Evolutionary conservation across 2,888 invertebrate species (phyloP), one percentile per base, ranked within the genome.

Genomic region (Caenorhabditis macrosperma): DNA sequence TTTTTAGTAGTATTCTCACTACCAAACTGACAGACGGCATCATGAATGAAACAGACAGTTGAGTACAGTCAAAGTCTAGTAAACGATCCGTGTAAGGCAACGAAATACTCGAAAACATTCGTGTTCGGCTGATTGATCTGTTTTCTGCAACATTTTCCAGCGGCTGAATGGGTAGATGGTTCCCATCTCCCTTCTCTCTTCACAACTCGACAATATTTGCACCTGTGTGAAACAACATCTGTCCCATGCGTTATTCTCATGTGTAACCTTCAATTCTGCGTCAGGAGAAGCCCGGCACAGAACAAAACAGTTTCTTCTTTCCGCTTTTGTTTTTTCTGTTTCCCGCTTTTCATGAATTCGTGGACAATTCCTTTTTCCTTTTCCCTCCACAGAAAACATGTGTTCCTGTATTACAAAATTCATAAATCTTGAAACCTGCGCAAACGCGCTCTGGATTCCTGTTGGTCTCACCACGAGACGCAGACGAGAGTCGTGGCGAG

Each of bases 51-150:
- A 50, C 5, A 50, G 17, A 44, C 9, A 6, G 9, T 5, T 44
- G 17, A 44, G 30, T 22, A 30, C 28, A 17, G 30, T 30, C 30
- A 30, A 54, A 54, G 22, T 28, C 22, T 17, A 54, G n/a, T 6
- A 54, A 54, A 28, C 30, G 52, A 54, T 30, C 30, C 52, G 52
- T 30, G 30, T 6, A 50, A 54, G 17, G 28, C 52, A 30, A 2
- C 52, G 30, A 44, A n/a, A 54, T 30, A 54, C 52, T 28, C 7
- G 52, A 54, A 54, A 54, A 28, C 20, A 28, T 2, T 17, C 17
- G 12, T 50, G 50, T 50, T 50, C 26, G 15, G 5, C 52, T 30
- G 52, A 30, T 54, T 54, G 52, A 54, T 54, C 30, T 54, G 30
- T n/a, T 54, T 30, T n/a, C 10, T 28, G n/a, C 17, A 9, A 17